These are phyloP conservation scores for Pyralis farinalis DNA, from an alignment of 2,888 invertebrate species.

Conservation along the genomic window DNA sequence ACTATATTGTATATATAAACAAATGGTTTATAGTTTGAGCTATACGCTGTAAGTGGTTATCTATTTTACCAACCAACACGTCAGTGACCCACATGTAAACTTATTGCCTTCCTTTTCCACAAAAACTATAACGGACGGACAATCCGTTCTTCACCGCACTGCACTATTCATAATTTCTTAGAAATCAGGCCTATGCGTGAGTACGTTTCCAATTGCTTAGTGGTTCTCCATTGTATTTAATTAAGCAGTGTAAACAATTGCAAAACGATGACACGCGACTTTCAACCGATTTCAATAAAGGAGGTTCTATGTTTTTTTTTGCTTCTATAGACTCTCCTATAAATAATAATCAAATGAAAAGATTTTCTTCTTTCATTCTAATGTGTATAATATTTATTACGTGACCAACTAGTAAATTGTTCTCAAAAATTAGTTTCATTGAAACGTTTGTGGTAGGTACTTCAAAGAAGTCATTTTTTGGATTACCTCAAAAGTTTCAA, in stretches of 20 bases:
- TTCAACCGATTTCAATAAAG: no score
- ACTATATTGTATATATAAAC: background rate
- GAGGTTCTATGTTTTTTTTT: no score
- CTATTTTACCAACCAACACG: background rate
- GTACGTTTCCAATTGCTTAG: constrained; percentile 14
- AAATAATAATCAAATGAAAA: no score
- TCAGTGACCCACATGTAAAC: constrained; percentile 12
- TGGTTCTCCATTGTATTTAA: constrained; percentile 22
- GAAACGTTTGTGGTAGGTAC: no score
- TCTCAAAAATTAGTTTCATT: no score
- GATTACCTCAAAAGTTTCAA: no score
- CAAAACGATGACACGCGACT: constrained; percentile 17
- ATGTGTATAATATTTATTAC: no score
- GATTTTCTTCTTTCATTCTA: no score
- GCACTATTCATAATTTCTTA: constrained; percentile 4
- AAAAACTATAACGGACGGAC: constrained; percentile 1
- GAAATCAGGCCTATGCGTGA: constrained; percentile 4
- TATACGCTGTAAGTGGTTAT: background rate
- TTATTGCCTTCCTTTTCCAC: constrained; percentile 4
- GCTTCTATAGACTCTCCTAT: no score
- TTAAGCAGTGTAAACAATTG: constrained; percentile 20
- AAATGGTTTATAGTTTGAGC: background rate
- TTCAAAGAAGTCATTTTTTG: no score
- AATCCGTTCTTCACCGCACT: no score
- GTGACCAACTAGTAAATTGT: no score